These are phyloP conservation scores for Caloenas nicobarica DNA, from an alignment of 2,113 vertebrate species.

Conservation along the genomic window DNA sequence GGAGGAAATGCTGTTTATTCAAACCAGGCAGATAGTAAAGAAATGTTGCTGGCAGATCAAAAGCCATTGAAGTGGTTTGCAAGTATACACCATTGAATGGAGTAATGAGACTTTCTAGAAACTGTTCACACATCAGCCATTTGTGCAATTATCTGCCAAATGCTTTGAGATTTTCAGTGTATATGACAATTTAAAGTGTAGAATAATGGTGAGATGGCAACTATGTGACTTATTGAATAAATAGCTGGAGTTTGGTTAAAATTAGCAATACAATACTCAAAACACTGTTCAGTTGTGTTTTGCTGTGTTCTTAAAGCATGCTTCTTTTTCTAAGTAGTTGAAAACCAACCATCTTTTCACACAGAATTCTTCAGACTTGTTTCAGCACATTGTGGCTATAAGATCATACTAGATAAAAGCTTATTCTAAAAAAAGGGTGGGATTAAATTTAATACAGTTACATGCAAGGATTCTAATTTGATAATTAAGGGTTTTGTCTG, in stretches of 20 bases:
- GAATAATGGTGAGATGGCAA: background rate
- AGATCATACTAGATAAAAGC: background rate
- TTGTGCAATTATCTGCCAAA: background rate
- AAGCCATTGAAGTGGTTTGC: background rate
- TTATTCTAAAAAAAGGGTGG: background rate
- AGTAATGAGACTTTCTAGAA: background rate
- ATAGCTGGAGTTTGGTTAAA: background rate
- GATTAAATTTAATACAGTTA: background rate
- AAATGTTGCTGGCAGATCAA: background rate
- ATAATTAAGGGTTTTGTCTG: background rate
- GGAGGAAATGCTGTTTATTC: background rate
- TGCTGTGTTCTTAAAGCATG: background rate
- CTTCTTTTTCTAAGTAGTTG: background rate
- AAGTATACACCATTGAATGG: background rate
- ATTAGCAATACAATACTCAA: background rate
- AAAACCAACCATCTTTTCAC: background rate
- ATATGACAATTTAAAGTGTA: background rate
- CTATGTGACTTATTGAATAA: background rate
- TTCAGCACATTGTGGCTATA: background rate
- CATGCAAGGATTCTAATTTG: background rate
- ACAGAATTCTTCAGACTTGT: background rate
- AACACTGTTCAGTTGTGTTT: background rate
- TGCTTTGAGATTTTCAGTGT: background rate
- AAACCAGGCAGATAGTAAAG: background rate
- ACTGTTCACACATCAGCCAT: background rate